Evolutionary conservation across 2,888 invertebrate species (phyloP).

Genomic region (Acanthococcus lagerstroemiae): DNA sequence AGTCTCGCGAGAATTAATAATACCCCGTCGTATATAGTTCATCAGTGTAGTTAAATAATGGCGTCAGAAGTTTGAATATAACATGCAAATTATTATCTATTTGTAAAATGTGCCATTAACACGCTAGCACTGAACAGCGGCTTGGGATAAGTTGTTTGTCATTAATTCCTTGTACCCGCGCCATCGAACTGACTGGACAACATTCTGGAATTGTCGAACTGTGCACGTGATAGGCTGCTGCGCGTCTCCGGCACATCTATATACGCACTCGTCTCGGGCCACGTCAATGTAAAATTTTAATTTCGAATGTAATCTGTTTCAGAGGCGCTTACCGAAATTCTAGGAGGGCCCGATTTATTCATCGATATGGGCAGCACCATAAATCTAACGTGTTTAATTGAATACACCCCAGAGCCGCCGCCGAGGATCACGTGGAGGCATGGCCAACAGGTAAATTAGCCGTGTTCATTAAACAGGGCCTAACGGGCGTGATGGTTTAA

Average conservation of each 20-base stretch:
- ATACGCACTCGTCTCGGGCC: neutral
- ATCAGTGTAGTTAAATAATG: constrained; percentile 22
- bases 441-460: constrained; percentile 39
- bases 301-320: constrained; percentile 32
- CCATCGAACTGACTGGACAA: neutral
- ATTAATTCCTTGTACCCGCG: neutral
- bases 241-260: neutral
- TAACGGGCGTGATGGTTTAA: too few species aligned
- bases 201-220: too few species aligned
- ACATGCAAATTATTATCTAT: constrained; percentile 19
- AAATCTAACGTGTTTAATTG: constrained; percentile 42
- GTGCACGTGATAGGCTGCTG: neutral
- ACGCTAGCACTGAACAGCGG: constrained; percentile 13
- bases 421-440: constrained; percentile 40
- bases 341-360: constrained; percentile 42
- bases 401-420: constrained; percentile 39
- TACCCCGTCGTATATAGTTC: constrained; percentile 3
- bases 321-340: constrained; percentile 42
- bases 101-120: constrained; percentile 27
- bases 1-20: constrained; percentile 2
- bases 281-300: constrained; percentile 39
- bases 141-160: constrained; percentile 1
- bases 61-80: constrained; percentile 20
- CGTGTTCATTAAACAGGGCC: too few species aligned
- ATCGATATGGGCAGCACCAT: constrained; percentile 43